These are phyloP conservation scores for Agrilus planipennis DNA, from an alignment of 1,140 invertebrate species.

Conservation along the genomic window DNA sequence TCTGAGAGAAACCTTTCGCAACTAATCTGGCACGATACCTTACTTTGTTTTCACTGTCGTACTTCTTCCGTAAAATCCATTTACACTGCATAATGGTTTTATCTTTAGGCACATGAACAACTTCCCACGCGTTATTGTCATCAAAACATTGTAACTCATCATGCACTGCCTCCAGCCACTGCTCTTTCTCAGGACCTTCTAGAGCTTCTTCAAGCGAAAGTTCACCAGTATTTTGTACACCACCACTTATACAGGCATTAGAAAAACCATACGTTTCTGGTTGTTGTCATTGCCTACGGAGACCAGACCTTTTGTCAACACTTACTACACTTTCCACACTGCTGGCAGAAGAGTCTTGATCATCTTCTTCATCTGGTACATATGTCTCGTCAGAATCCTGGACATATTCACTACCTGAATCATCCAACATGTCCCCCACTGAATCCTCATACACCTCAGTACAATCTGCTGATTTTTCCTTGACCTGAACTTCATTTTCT, in stretches of 20 bases:
- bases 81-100: no score
- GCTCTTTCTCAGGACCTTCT: conserved; percentile 8
- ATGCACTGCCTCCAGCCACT: conserved; percentile 17
- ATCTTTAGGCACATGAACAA: no score
- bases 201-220: conserved; percentile 9
- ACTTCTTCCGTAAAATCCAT: no score
- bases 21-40: no score
- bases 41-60: conserved; percentile 35
- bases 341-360: no score
- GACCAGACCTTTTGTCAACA: no score
- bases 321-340: no score
- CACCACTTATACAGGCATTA: no score
- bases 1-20: conserved; percentile 34
- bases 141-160: conserved; percentile 16
- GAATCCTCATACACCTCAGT: conserved; percentile 1
- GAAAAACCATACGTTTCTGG: conserved; percentile 2
- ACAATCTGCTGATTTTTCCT: background rate
- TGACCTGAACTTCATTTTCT: conserved; percentile 6
- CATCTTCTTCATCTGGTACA: background rate
- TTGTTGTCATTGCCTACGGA: conserved; percentile 2
- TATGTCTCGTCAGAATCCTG: background rate
- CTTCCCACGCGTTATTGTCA: conserved; percentile 19
- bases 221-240: conserved; percentile 4
- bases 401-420: background rate
- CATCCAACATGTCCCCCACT: conserved; percentile 2